phyloP scores from a whole-genome alignment of 1,140 invertebrate species.

The Meteorus sp. region DNA sequence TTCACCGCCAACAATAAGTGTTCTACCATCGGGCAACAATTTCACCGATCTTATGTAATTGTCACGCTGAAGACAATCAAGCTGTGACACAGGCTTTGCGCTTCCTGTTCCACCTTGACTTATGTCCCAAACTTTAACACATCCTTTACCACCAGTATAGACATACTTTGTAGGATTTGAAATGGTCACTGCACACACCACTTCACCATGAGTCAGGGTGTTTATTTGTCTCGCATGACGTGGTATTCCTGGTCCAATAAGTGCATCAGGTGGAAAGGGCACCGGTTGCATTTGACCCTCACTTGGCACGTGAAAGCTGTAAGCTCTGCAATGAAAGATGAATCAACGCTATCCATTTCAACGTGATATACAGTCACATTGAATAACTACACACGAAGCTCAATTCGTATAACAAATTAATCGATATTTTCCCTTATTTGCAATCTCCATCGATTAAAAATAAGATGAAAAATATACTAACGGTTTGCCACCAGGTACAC shows the following conservation, averaged over 20 bases:
- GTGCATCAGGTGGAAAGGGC: conserved; percentile 85
- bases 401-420: too few species aligned
- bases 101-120: conserved; percentile 66
- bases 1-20: conserved; percentile 90
- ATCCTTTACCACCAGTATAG: conserved; percentile 88
- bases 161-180: conserved; percentile 81
- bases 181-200: conserved; percentile 87
- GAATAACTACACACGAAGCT: not conserved
- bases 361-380: not conserved
- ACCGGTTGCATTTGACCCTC: conserved; percentile 76
- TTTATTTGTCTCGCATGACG: conserved; percentile 75
- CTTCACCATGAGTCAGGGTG: conserved; percentile 80
- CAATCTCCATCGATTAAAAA: too few species aligned
- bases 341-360: not conserved
- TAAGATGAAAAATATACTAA: conserved; percentile 63
- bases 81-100: conserved; percentile 76
- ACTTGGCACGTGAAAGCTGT: conserved; percentile 75
- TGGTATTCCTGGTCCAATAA: conserved; percentile 90
- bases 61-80: conserved; percentile 84
- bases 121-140: conserved; percentile 87
- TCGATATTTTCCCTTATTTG: too few species aligned
- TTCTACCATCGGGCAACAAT: conserved; percentile 85
- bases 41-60: conserved; percentile 93
- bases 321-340: conserved; percentile 59
- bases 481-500: conserved; percentile 88